Evolutionary conservation across 2,888 invertebrate genomes (phyloP).

Genomic region (Pyralis farinalis): DNA sequence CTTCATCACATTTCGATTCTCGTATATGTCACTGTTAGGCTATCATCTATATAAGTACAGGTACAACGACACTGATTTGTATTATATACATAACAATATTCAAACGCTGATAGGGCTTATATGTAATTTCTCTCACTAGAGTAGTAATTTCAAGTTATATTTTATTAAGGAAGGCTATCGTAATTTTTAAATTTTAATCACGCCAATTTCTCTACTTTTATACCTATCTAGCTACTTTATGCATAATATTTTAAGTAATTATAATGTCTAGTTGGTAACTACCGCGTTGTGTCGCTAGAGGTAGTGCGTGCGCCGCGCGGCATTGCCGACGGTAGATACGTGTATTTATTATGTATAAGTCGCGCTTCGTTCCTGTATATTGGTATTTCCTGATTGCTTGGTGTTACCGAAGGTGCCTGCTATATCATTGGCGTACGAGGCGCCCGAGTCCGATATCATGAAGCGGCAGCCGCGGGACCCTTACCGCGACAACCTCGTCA

Average conservation of each 20-base stretch:
- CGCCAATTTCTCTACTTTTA: slow-evolving; percentile 61
- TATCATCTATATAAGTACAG: slow-evolving; percentile 27
- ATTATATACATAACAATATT: slow-evolving; percentile 36
- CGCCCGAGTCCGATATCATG: slow-evolving; percentile 99
- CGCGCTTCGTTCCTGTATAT: slow-evolving; percentile 37
- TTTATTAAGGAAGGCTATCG: slow-evolving; percentile 48
- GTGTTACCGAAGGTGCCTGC: slow-evolving; percentile 94
- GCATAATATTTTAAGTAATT: slow-evolving; percentile 51
- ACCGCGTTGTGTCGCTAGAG: slow-evolving; percentile 40
- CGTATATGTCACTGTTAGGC: slow-evolving; percentile 27
- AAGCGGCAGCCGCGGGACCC: slow-evolving; percentile 99
- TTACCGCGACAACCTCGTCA: slow-evolving; percentile 98
- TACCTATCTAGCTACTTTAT: slow-evolving; percentile 55
- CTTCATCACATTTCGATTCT: slow-evolving; percentile 47
- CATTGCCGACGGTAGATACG: slow-evolving; percentile 43
- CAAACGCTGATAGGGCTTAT: slow-evolving; percentile 61
- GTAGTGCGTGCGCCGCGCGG: slow-evolving; percentile 40
- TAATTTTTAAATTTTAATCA: slow-evolving; percentile 51
- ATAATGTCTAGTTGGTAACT: slow-evolving; percentile 34
- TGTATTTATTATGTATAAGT: slow-evolving; percentile 56
- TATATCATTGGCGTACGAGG: slow-evolving; percentile 99
- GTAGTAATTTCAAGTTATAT: slow-evolving; percentile 57
- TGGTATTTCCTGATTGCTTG: slow-evolving; percentile 75
- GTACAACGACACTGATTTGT: slow-evolving; percentile 39
- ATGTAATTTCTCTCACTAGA: slow-evolving; percentile 61